phyloP scores from a whole-genome alignment of 2,797 vertebrate genomes.

The Gobio occitaniae region DNA sequence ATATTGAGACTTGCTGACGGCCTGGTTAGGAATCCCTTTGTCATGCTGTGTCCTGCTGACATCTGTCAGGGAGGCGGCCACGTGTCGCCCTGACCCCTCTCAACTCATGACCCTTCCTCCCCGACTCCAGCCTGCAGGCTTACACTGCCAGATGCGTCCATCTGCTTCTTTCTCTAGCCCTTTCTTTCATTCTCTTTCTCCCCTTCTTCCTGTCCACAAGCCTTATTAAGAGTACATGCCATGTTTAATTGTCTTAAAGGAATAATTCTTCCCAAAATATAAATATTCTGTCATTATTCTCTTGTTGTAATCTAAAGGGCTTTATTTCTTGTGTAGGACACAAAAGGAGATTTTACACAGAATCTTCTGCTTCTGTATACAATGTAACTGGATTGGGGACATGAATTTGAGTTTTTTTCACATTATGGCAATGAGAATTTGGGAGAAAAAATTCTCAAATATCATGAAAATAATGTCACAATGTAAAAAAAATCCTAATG shows the following conservation, averaged over 20 bases:
- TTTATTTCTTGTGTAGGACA: not conserved
- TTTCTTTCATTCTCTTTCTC: not conserved
- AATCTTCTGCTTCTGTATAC: not conserved
- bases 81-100: conserved; percentile 31
- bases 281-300: not conserved
- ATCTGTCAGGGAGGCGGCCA: conserved; percentile 34
- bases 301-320: not conserved
- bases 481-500: too few relatives aligned
- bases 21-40: conserved; percentile 41
- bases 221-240: not conserved
- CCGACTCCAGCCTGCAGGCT: conserved; percentile 5
- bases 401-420: too few relatives aligned
- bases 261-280: not conserved
- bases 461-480: too few relatives aligned
- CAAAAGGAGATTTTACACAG: not conserved
- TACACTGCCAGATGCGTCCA: conserved; percentile 44
- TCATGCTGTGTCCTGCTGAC: conserved; percentile 43
- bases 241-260: not conserved
- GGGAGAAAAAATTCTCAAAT: too few relatives aligned
- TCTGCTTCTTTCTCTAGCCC: conserved; percentile 15
- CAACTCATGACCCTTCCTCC: conserved; percentile 27
- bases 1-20: conserved; percentile 22
- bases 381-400: conserved; percentile 1
- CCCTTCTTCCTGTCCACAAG: conserved; percentile 1
- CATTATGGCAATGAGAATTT: too few relatives aligned